Evolutionary conservation across 2,888 invertebrate species (phyloP), one percentile per base, ranked within the genome.

Genomic region (Diploptera punctata): DNA sequence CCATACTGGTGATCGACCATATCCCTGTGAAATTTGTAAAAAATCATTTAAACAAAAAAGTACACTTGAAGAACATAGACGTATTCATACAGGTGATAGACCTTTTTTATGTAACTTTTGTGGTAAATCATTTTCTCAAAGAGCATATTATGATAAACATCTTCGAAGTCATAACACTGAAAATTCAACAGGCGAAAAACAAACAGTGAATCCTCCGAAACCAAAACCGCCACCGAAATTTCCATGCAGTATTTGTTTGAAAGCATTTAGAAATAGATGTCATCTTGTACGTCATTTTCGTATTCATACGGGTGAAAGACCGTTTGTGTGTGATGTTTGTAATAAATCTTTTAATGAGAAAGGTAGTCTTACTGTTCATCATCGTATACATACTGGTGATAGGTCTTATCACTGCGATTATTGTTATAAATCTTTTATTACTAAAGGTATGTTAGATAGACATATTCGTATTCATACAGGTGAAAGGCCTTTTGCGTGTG

Each of bases 111-210:
- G 54, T 54, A 16, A 4, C n/a, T 29, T 9, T 26, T n/a, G 3
- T 31, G 60, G 80, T 1, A 84, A 83, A 67, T 79, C 87, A 0
- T 90, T 90, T 81, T 88, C 88, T 71, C 90, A 90, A 79, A 88
- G 88, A 77, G 89, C 89, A 7, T 33, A 33, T 33, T 33, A 33
- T 33, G 33, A 33, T 10, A 33, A 33, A 33, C 33, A 33, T 33
- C 33, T 33, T 7, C 33, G 33, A 5, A 33, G 33, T 33, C 33
- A 33, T 10, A 33, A 7, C 33, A 5, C 33, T 7, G 33, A 33
- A 10, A 33, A 10, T 33, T 5, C 5, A 10, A 33, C 5, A 33
- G 7, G 7, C 5, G 7, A 33, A 33, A 33, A 33, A 33, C 33
- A 33, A 10, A 5, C 33, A 5, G 7, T 10, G 5, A 5, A 10